These are phyloP conservation scores for Micropoecilia bifurca DNA, from an alignment of 2,797 vertebrate genomes.

Conservation along the genomic window DNA sequence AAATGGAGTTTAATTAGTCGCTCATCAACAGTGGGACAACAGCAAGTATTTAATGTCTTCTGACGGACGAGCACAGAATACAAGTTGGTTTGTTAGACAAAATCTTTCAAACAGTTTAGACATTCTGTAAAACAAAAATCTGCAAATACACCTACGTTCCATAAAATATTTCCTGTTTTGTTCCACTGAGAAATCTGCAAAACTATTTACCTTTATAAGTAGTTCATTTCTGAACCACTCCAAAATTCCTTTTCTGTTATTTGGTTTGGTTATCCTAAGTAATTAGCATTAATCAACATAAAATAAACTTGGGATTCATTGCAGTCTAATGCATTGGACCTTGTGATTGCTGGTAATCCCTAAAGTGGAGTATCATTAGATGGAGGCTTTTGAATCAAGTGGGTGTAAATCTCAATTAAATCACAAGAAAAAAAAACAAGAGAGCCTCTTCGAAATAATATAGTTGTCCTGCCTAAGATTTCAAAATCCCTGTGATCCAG, in stretches of 20 bases:
- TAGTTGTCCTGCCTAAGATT: background rate
- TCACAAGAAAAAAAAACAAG: background rate
- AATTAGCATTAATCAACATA: background rate
- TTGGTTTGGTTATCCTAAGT: background rate
- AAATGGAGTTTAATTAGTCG: background rate
- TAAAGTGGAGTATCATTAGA: background rate
- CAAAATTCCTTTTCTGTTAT: background rate
- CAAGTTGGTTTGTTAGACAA: background rate
- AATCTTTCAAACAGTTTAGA: background rate
- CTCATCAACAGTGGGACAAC: background rate
- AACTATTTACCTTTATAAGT: background rate
- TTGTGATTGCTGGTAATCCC: background rate
- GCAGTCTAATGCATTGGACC: background rate
- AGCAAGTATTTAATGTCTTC: background rate
- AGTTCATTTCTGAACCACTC: background rate
- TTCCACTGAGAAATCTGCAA: background rate
- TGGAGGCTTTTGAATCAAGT: background rate
- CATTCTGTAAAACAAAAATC: background rate
- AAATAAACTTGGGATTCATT: background rate
- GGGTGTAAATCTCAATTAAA: background rate
- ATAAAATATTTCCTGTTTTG: background rate
- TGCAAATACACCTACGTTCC: background rate
- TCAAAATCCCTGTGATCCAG: slow-evolving; percentile 26
- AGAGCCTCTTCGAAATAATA: background rate
- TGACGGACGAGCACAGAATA: background rate